phyloP scores from a whole-genome alignment of 2,888 invertebrate genomes.

The Trichopria drosophilae region DNA sequence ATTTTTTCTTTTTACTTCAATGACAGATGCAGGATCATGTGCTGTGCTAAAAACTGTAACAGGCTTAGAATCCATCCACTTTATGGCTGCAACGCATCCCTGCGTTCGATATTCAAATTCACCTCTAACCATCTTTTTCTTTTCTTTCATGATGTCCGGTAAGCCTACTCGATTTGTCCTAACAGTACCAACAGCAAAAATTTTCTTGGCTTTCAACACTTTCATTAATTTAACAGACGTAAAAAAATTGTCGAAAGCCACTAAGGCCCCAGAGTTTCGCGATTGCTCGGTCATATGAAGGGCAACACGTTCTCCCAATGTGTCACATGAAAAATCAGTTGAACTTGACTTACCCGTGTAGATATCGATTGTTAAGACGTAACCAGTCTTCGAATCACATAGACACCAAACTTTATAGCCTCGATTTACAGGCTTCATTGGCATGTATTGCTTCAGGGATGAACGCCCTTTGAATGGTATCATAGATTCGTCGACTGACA shows the following conservation, averaged over 20 bases:
- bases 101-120: not conserved
- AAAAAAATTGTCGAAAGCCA: conserved; percentile 7
- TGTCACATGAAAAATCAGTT: not conserved
- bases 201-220: not conserved
- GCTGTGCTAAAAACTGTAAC: not conserved
- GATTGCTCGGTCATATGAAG: not conserved
- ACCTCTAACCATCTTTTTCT: conserved; percentile 1
- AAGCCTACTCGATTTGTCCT: not conserved
- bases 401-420: conserved; percentile 17
- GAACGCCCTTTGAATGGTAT: conserved; percentile 14
- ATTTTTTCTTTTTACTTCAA: conserved; percentile 1
- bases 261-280: not conserved
- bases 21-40: not conserved
- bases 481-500: conserved; percentile 3
- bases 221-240: not conserved
- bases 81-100: conserved; percentile 2
- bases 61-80: conserved; percentile 6
- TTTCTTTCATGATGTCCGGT: conserved; percentile 2
- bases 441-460: conserved; percentile 16
- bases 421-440: conserved; percentile 12
- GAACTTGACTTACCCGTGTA: conserved; percentile 6
- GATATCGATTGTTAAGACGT: conserved; percentile 3
- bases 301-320: conserved; percentile 4
- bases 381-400: conserved; percentile 14
- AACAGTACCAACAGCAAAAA: conserved; percentile 3